Evolutionary conservation across 2,113 vertebrate genomes (phyloP).

Genomic region (Myotis lucifugus): DNA sequence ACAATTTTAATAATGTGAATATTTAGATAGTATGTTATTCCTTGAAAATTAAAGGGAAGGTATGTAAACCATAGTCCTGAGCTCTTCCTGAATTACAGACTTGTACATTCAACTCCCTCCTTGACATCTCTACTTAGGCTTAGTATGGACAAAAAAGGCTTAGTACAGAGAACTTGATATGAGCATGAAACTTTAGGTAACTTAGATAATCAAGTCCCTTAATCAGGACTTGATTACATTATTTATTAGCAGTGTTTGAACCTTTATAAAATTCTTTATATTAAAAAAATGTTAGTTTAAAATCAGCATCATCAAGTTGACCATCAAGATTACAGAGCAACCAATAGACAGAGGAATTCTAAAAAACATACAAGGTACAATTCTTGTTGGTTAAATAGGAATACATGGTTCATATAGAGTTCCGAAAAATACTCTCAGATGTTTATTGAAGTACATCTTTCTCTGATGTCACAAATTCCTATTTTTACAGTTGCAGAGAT

Average conservation of each 20-base stretch:
- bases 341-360: neutral
- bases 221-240: neutral
- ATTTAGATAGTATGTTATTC: neutral
- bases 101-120: neutral
- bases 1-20: slow-evolving; percentile 20
- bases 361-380: neutral
- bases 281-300: slow-evolving; percentile 12
- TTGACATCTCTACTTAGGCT: neutral
- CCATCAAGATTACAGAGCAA: neutral
- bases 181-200: neutral
- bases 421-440: slow-evolving; percentile 6
- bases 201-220: neutral
- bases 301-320: neutral
- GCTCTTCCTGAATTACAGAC: neutral
- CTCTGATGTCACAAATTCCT: neutral
- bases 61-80: neutral
- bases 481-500: slow-evolving; percentile 25
- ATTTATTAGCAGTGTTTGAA: slow-evolving; percentile 29
- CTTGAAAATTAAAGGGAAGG: slow-evolving; percentile 20
- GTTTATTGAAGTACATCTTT: slow-evolving; percentile 18
- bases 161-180: neutral
- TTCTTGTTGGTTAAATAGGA: neutral
- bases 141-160: neutral
- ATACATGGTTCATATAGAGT: neutral
- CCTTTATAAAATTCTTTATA: neutral